These are phyloP conservation scores for Malurus leucopterus DNA, from an alignment of 2,797 vertebrate genomes.

Conservation along the genomic window DNA sequence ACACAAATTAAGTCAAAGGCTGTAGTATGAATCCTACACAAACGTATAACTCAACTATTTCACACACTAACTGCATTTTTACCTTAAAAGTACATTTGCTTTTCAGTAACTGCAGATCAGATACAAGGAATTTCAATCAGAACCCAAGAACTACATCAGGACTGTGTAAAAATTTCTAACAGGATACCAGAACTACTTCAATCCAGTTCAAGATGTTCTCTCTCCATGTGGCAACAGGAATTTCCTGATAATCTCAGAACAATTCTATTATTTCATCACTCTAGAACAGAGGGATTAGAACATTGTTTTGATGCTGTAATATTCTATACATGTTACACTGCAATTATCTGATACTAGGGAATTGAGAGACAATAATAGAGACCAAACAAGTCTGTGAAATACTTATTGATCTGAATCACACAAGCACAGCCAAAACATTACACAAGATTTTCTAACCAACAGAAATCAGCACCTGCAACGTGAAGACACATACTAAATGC, in stretches of 20 bases:
- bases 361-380: not conserved
- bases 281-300: not conserved
- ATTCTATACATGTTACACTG: not conserved
- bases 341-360: not conserved
- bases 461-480: not conserved
- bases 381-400: not conserved
- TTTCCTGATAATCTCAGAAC: not conserved
- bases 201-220: not conserved
- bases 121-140: not conserved
- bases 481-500: not conserved
- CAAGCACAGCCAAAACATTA: not conserved
- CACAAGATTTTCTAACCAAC: not conserved
- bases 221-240: not conserved
- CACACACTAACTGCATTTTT: not conserved
- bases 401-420: not conserved
- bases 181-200: not conserved
- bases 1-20: not conserved
- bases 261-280: not conserved
- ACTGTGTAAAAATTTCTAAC: not conserved
- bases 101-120: not conserved
- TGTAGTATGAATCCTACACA: not conserved
- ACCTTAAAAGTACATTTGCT: not conserved
- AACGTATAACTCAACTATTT: not conserved
- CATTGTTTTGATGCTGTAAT: not conserved
- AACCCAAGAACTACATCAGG: not conserved